A percentile compares a stretch with the other conserved stretches of the same genome.
phyloP scores from a whole-genome alignment of 2,797 vertebrate species.

The Erpetoichthys calabaricus region DNA sequence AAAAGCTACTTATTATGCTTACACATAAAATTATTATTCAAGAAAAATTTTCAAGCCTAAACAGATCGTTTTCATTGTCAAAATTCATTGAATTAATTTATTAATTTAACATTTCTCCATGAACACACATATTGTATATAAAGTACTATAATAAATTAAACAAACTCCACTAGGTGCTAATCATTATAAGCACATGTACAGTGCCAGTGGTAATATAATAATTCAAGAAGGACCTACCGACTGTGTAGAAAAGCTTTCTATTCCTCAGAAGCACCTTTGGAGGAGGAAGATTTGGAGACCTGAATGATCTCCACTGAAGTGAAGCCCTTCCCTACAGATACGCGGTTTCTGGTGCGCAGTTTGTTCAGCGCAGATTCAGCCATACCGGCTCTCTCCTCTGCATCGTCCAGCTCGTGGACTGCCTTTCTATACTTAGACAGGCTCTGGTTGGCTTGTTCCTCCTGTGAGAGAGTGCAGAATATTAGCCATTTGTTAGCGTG shows the following conservation, averaged over 20 bases:
- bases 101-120: too few species aligned
- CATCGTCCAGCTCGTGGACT: constrained; percentile 32
- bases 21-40: too few species aligned
- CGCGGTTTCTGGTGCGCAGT: constrained; percentile 32
- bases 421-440: constrained; percentile 45
- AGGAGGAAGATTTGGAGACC: constrained; percentile 32
- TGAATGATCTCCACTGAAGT: constrained; percentile 42
- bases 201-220: too few species aligned
- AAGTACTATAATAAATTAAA: too few species aligned
- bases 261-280: constrained; percentile 29
- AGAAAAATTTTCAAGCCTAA: too few species aligned
- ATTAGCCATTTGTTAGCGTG: background rate
- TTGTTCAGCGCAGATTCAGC: constrained; percentile 45
- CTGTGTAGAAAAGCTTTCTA: constrained; percentile 12
- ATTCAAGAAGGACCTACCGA: background rate
- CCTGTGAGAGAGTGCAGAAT: constrained; percentile 20
- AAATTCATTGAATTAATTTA: too few species aligned
- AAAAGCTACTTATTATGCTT: too few species aligned
- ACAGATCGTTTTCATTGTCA: too few species aligned
- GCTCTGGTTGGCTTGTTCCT: constrained; percentile 49
- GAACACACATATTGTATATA: too few species aligned
- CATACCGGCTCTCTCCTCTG: constrained; percentile 37
- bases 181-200: too few species aligned
- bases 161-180: too few species aligned
- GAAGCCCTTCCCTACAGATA: constrained; percentile 35